A percentile compares a stretch with the other conserved stretches of the same genome.
Evolutionary conservation across 2,888 invertebrate genomes (phyloP).

Genomic region (Stenotaenia linearis): DNA sequence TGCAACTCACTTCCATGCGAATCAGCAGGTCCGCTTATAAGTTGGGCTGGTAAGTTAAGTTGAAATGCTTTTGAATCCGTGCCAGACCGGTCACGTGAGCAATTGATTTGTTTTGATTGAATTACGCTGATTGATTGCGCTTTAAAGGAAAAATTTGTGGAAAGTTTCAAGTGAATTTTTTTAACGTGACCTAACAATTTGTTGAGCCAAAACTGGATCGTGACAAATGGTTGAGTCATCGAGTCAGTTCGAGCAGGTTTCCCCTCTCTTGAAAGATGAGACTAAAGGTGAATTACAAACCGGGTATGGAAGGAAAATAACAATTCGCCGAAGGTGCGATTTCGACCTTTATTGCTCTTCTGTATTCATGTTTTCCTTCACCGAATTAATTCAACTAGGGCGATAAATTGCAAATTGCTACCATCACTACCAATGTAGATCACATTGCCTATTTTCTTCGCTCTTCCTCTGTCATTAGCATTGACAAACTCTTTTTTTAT

Average conservation of each 20-base stretch:
- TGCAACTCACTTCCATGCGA: constrained; percentile 31
- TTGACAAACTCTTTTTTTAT: not conserved
- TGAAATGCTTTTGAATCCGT: not conserved
- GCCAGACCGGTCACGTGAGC: not conserved
- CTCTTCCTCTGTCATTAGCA: not conserved
- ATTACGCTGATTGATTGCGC: not conserved
- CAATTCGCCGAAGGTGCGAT: no score
- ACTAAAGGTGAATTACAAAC: not conserved
- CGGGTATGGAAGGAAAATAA: not conserved
- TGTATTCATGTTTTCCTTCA: not conserved
- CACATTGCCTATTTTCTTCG: not conserved
- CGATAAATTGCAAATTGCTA: not conserved
- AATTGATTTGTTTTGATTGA: not conserved
- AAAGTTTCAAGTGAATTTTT: not conserved
- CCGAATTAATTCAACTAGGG: not conserved
- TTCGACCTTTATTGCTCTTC: no score
- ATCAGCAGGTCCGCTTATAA: constrained; percentile 32
- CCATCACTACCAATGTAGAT: not conserved
- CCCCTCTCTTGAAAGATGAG: not conserved
- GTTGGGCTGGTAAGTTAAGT: constrained; percentile 27
- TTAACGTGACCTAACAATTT: not conserved
- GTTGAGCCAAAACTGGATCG: not conserved
- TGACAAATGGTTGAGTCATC: not conserved
- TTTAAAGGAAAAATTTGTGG: not conserved
- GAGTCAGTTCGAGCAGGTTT: not conserved